These are phyloP conservation scores for Zaprionus gabonicus DNA, from an alignment of 1,140 invertebrate species.

Conservation along the genomic window DNA sequence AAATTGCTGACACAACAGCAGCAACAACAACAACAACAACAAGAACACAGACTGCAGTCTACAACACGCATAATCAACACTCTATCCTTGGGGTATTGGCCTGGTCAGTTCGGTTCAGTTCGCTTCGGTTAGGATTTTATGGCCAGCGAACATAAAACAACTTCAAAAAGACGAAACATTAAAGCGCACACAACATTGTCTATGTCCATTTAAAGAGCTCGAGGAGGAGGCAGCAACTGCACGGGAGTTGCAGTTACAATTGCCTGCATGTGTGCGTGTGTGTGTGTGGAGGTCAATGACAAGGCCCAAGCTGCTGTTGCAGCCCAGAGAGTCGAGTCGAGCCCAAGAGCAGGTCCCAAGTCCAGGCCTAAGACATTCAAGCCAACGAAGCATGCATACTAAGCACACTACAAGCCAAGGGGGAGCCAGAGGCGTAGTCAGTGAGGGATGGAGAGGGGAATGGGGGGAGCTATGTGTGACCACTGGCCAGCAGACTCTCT, in stretches of 20 bases:
- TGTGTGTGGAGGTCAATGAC: constrained; percentile 71
- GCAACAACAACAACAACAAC: constrained; percentile 20
- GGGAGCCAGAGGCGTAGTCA: not conserved
- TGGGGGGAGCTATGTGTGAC: constrained; percentile 61
- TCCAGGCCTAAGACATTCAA: constrained; percentile 29
- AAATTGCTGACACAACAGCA: constrained; percentile 36
- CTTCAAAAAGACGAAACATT: constrained; percentile 64
- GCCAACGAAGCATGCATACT: constrained; percentile 78
- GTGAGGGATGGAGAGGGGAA: not conserved
- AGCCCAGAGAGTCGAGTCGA: constrained; percentile 32
- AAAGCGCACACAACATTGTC: constrained; percentile 75
- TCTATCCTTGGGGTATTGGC: constrained; percentile 48
- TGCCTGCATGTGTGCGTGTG: constrained; percentile 44
- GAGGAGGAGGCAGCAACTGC: not conserved
- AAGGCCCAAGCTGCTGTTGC: constrained; percentile 44
- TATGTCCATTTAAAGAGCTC: constrained; percentile 37
- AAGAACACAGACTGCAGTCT: constrained; percentile 1
- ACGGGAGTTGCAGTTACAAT: constrained; percentile 75
- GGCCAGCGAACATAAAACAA: constrained; percentile 62
- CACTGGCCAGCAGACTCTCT: constrained; percentile 46
- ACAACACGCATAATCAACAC: constrained; percentile 61
- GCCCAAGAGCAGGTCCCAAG: constrained; percentile 29
- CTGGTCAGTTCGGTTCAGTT: constrained; percentile 6
- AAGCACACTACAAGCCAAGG: constrained; percentile 43
- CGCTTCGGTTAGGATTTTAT: constrained; percentile 38